Evolutionary conservation across 2,888 invertebrate genomes (phyloP), one percentile per base, ranked within the genome.

Genomic region (Dryadula phaetusa): DNA sequence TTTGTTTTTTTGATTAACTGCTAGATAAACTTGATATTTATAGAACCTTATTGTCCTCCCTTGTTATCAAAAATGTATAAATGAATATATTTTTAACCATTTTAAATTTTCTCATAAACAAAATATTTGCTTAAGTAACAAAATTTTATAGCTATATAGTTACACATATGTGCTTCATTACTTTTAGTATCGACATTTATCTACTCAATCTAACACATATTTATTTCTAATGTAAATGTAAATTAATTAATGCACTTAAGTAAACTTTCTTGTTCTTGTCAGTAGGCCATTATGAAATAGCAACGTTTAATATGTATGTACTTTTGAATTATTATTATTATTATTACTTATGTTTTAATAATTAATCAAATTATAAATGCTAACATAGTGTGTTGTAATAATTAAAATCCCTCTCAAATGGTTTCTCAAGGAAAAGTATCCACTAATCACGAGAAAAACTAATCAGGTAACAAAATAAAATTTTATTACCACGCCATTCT

Each of bases 1-100:
- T 84, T 85, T 87, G 82, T 86, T 85, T 85, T n/a, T 83, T 72
- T 74, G 75, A 80, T 77, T 75, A 75, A 73, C 72, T 69, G 70
- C 73, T 70, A 79, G 87, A 88, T 86, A 79, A 71, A 44, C 32
- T 40, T 32, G 52, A 32, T 62, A 62, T 70, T 58, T 63, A 44
- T 60, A 18, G 37, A 58, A 56, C 56, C 37, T 53, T 69, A 61
- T 61, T 61, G 32, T 47, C 25, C 20, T 42, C 10, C 10, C 16
- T 37, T 44, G 12, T 34, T 44, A 37, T 47, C 12, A 7, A 16
- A 40, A 40, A 37, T 22, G 4, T 20, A 2, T 20, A n/a, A n/a
- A n/a, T n/a, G n/a, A n/a, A n/a, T n/a, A n/a, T n/a, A n/a, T 40
- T 10, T 56, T n/a, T 22, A 1, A 8, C 8, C 14, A 5, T n/a